Evolutionary conservation across 2,113 vertebrate genomes (phyloP).

Genomic region (Sclerurus mexicanus): DNA sequence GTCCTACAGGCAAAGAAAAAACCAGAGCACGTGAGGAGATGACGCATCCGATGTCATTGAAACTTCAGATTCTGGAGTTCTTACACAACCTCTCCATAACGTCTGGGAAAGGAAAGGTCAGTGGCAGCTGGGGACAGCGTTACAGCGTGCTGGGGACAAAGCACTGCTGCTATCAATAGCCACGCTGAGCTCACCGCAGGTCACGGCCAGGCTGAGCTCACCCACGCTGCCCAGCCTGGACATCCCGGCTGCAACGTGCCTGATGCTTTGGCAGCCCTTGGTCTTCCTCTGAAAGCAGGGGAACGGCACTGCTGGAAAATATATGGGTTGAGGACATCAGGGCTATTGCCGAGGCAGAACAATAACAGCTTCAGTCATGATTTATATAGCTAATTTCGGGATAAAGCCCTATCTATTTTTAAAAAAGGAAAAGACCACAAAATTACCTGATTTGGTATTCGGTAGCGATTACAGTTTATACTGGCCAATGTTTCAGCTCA

Average conservation of each 20-base stretch:
- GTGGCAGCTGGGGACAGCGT: conserved; percentile 6
- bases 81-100: background rate
- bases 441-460: conserved; percentile 25
- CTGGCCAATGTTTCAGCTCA: conserved; percentile 51
- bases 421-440: conserved; percentile 13
- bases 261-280: background rate
- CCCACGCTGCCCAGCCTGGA: background rate
- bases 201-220: conserved; percentile 33
- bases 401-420: conserved; percentile 31
- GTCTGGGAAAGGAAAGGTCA: conserved; percentile 25
- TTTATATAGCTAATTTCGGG: conserved; percentile 53
- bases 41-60: background rate
- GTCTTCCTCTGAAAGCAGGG: background rate
- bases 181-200: background rate
- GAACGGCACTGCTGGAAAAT: background rate
- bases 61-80: background rate
- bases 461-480: conserved; percentile 21
- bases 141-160: conserved; percentile 27
- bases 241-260: background rate
- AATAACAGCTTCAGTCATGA: conserved; percentile 32
- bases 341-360: conserved; percentile 2
- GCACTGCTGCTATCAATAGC: background rate
- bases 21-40: background rate
- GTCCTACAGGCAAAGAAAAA: background rate
- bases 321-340: conserved; percentile 6